Conservation (phyloP, 2,888 invertebrate genomes). For the Saturnia pavonia region DNA sequence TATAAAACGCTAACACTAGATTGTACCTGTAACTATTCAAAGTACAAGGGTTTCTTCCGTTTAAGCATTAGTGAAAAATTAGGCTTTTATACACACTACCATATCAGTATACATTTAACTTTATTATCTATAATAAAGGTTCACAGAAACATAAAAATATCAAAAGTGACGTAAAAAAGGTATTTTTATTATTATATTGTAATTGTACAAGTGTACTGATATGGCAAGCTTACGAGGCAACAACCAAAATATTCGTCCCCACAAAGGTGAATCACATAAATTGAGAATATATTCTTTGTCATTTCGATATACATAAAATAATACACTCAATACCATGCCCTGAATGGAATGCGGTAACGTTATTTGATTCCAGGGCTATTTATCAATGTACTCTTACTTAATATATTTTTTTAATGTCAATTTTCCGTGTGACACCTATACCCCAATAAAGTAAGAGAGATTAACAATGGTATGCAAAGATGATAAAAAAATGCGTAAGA, state of each 20-base stretch:
- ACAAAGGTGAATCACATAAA: constrained; percentile 45
- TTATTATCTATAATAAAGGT: constrained; percentile 34
- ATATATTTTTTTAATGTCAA: constrained; percentile 21
- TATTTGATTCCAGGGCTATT: constrained; percentile 37
- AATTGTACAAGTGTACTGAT: constrained; percentile 40
- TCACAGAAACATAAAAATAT: constrained; percentile 29
- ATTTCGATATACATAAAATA: constrained; percentile 25
- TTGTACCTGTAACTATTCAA: background rate
- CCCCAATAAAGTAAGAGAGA: constrained; percentile 33
- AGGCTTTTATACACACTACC: constrained; percentile 27
- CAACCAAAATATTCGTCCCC: constrained; percentile 38
- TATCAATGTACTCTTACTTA: constrained; percentile 31
- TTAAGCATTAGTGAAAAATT: constrained; percentile 19
- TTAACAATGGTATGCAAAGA: constrained; percentile 63
- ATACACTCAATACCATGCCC: constrained; percentile 21
- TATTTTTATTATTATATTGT: constrained; percentile 40
- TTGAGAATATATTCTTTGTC: constrained; percentile 34
- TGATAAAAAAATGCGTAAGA: constrained; percentile 63
- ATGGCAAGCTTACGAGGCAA: constrained; percentile 39
- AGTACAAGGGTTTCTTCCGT: background rate
- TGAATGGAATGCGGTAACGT: constrained; percentile 27
- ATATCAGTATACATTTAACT: constrained; percentile 27
- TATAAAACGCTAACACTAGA: background rate
- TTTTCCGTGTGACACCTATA: constrained; percentile 56
- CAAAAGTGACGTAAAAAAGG: constrained; percentile 34